Percentiles rank a stretch among this genome's conserved stretches.
phyloP scores from a whole-genome alignment of 2,797 vertebrate species.

The Schizopygopsis pylzovi region DNA sequence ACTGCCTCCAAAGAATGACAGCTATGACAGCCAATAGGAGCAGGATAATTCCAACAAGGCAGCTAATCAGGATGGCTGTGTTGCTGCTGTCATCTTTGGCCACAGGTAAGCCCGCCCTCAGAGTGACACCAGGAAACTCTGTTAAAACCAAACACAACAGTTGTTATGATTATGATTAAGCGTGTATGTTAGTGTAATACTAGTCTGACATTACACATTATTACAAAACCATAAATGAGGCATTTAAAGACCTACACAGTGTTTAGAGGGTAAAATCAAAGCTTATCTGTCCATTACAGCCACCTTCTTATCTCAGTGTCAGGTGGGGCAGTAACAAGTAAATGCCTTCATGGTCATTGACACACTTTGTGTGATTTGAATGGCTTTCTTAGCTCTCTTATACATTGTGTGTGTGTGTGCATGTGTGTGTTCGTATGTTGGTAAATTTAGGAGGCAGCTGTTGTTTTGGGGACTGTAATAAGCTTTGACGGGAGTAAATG shows the following conservation, averaged over 20 bases:
- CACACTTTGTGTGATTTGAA: slow-evolving; percentile 19
- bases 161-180: neutral
- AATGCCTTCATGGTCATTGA: neutral
- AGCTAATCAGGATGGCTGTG: slow-evolving; percentile 91
- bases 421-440: neutral
- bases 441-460: slow-evolving; percentile 35
- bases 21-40: slow-evolving; percentile 89
- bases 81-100: slow-evolving; percentile 89
- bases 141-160: slow-evolving; percentile 58
- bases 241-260: neutral
- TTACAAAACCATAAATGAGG: neutral
- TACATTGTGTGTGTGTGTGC: neutral
- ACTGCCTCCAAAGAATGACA: slow-evolving; percentile 93
- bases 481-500: slow-evolving; percentile 35
- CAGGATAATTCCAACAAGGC: slow-evolving; percentile 93
- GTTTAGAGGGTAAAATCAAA: slow-evolving; percentile 55
- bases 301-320: slow-evolving; percentile 3
- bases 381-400: neutral
- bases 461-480: slow-evolving; percentile 44
- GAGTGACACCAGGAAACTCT: slow-evolving; percentile 75
- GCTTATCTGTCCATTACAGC: slow-evolving; percentile 10
- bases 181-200: neutral
- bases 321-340: neutral
- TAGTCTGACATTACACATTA: neutral
- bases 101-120: slow-evolving; percentile 80